Conservation (phyloP, 2,113 vertebrate species). For the Empidonax traillii region DNA sequence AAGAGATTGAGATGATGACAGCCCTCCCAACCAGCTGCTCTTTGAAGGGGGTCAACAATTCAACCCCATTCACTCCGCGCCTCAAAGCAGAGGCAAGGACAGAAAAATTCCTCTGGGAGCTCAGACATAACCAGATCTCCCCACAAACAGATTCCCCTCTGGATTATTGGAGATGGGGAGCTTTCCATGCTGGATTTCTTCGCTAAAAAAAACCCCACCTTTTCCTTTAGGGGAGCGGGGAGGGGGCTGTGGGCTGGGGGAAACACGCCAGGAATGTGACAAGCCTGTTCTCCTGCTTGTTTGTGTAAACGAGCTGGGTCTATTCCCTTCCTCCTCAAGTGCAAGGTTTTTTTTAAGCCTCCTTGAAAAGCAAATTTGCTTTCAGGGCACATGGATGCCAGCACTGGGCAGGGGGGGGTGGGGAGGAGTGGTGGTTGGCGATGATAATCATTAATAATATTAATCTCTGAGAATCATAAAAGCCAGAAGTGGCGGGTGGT, state of each 20-base stretch:
- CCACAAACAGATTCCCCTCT: not conserved
- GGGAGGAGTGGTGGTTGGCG: not conserved
- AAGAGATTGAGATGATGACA: not conserved
- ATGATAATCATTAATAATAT: not conserved
- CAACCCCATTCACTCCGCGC: not conserved
- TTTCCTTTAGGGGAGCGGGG: not conserved
- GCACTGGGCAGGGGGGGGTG: not conserved
- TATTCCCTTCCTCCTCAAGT: constrained; percentile 56
- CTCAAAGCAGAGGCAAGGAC: not conserved
- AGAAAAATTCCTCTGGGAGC: not conserved
- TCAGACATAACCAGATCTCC: not conserved
- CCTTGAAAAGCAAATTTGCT: constrained; percentile 70
- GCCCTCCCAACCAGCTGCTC: not conserved
- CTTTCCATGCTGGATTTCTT: not conserved
- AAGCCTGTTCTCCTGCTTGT: constrained; percentile 58
- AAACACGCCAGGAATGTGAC: constrained; percentile 64
- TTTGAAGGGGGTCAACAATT: not conserved
- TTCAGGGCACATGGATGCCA: constrained; percentile 8
- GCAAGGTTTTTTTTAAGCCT: constrained; percentile 51
- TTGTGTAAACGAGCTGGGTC: constrained; percentile 63
- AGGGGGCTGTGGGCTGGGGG: not conserved
- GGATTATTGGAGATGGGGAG: not conserved
- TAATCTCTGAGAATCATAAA: not conserved
- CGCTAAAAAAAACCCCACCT: not conserved
- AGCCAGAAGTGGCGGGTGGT: not conserved